These are phyloP conservation scores for Conistra vaccinii DNA, from an alignment of 2,888 invertebrate species.

Conservation along the genomic window DNA sequence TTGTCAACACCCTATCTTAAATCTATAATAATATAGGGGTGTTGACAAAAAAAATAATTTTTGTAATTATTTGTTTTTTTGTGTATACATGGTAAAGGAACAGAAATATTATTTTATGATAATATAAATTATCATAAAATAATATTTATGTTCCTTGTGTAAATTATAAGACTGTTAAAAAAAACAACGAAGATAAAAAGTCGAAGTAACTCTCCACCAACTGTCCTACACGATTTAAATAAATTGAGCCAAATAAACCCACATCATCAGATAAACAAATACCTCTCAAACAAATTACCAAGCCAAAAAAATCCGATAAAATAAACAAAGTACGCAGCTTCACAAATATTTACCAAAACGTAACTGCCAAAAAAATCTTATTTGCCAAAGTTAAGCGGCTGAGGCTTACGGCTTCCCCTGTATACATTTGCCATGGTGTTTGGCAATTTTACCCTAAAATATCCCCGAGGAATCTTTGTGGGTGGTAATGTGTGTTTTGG, in stretches of 20 bases:
- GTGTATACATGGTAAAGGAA: too few species aligned
- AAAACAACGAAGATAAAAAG: neutral
- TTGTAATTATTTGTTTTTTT: too few species aligned
- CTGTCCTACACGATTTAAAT: neutral
- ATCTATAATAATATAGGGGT: too few species aligned
- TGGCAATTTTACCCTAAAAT: conserved; percentile 64
- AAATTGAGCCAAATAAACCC: conserved; percentile 3
- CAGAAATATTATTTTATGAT: too few species aligned
- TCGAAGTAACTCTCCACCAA: neutral
- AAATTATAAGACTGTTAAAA: neutral
- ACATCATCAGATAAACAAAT: conserved; percentile 8
- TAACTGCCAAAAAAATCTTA: conserved; percentile 53
- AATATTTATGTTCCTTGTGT: neutral
- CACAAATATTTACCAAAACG: conserved; percentile 48
- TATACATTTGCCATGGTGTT: conserved; percentile 65
- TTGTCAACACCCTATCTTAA: too few species aligned
- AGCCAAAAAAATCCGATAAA: conserved; percentile 25
- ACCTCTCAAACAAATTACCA: conserved; percentile 21
- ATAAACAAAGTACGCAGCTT: conserved; percentile 48
- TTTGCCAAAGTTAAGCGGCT: conserved; percentile 57
- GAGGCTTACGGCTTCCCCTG: conserved; percentile 39
- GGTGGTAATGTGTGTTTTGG: conserved; percentile 65
- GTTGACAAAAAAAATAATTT: too few species aligned
- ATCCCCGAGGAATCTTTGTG: conserved; percentile 59
- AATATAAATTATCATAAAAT: neutral